phyloP scores from a whole-genome alignment of 2,797 vertebrate genomes.

The Gadopsis marmoratus region DNA sequence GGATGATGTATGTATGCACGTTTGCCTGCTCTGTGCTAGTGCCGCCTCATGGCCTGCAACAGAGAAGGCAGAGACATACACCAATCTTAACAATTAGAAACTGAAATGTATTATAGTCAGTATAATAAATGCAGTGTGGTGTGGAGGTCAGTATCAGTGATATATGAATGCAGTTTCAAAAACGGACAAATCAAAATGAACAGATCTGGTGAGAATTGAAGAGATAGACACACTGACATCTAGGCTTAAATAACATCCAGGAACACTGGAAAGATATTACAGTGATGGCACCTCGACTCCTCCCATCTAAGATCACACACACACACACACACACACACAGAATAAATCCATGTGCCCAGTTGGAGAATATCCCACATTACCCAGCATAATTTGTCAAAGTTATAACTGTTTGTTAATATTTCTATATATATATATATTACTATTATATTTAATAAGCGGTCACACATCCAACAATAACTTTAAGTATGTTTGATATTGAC shows the following conservation, averaged over 20 bases:
- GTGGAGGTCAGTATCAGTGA: not conserved
- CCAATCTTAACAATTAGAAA: not conserved
- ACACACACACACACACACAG: not conserved
- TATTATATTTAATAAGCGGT: not conserved
- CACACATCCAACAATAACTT: not conserved
- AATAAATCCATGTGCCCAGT: no score
- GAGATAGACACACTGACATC: not conserved
- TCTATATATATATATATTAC: no score
- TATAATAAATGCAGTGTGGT: not conserved
- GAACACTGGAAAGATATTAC: not conserved
- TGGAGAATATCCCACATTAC: no score
- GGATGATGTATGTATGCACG: constrained; percentile 89
- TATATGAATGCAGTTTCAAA: not conserved
- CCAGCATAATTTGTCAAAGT: not conserved
- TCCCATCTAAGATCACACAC: no score
- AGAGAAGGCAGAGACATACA: not conserved
- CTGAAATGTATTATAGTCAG: not conserved
- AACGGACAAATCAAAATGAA: not conserved
- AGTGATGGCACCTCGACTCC: no score
- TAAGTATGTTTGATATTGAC: not conserved
- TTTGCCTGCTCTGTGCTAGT: not conserved
- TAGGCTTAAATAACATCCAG: not conserved
- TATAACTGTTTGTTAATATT: no score
- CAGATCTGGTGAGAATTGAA: not conserved
- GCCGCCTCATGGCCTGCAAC: not conserved